Evolutionary conservation across 2,888 invertebrate genomes (phyloP).

Genomic region (Oligia strigilis): DNA sequence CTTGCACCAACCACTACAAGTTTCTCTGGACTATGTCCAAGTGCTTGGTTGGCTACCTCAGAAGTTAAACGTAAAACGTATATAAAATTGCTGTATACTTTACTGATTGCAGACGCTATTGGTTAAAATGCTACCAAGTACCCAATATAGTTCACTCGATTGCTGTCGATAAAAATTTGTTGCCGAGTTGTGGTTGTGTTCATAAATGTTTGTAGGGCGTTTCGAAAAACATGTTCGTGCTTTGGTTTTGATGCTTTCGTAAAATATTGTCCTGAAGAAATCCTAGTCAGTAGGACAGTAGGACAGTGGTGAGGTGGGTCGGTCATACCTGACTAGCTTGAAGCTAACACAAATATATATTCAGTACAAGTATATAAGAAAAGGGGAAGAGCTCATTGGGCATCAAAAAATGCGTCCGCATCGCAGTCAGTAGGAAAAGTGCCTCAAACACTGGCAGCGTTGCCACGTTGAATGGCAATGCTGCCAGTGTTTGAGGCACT

Average conservation of each 20-base stretch:
- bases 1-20: slow-evolving; percentile 66
- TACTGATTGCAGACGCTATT: slow-evolving; percentile 83
- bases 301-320: too few relatives aligned
- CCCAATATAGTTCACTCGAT: slow-evolving; percentile 32
- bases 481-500: too few relatives aligned
- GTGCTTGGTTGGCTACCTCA: slow-evolving; percentile 80
- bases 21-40: slow-evolving; percentile 84
- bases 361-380: not conserved
- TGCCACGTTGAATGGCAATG: too few relatives aligned
- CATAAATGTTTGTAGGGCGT: not conserved
- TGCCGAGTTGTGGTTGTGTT: not conserved
- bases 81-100: slow-evolving; percentile 85
- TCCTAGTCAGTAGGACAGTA: not conserved
- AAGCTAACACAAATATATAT: not conserved
- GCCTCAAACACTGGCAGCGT: too few relatives aligned
- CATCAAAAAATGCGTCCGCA: too few relatives aligned
- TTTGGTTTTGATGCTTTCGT: not conserved
- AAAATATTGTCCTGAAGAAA: not conserved
- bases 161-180: slow-evolving; percentile 29
- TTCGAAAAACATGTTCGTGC: not conserved
- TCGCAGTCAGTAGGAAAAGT: too few relatives aligned
- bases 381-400: too few relatives aligned
- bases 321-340: too few relatives aligned
- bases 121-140: slow-evolving; percentile 44
- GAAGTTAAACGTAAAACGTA: slow-evolving; percentile 83